Evolutionary conservation across 2,113 vertebrate species (phyloP), one percentile per base, ranked within the genome.

Genomic region (Malurus cyaneus): DNA sequence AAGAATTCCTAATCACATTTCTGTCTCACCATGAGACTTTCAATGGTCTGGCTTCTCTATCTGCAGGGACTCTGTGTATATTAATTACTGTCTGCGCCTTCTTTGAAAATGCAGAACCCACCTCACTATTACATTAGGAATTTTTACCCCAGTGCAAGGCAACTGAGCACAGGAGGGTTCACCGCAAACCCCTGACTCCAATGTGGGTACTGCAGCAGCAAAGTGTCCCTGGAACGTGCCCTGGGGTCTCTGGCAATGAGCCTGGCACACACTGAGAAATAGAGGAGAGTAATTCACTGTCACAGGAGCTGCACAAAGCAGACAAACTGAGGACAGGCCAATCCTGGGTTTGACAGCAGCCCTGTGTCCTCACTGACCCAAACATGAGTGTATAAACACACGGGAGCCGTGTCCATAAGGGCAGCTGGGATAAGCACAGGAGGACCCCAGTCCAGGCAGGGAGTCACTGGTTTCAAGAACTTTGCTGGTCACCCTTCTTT

Each of bases 211-310:
- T 36, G 47, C 53, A 69, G 66, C 54, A 87, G 79, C 31, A 20
- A 53, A 59, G n/a, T 2, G 8, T 20, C 61, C 8, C 77, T 34
- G 69, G 42, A n/a, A 79, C 31, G 2, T 1, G 13, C 39, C 15
- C 50, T 2, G 18, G 9, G 7, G 9, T 21, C 47, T 44, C 59
- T 9, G 1, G 7, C 28, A 14, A 82, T 0, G 23, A 90, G 59
- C 14, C 61, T 0, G 26, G 49, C 9, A 20, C 53, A 60, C 29
- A 0, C 0, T 14, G 80, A 47, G 71, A 24, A 54, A 70, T 0
- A 64, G 47, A 41, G 5, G 34, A 76, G 78, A 56, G 56, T 7
- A 88, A 32, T 34, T 8, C 56, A 26, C 13, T 7, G 31, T 8
- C 44, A 47, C 0, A 1, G 29, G 34, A 86, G 46, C 42, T 14